These are phyloP conservation scores for Linyphia triangularis DNA, from an alignment of 2,888 invertebrate species.

Conservation along the genomic window DNA sequence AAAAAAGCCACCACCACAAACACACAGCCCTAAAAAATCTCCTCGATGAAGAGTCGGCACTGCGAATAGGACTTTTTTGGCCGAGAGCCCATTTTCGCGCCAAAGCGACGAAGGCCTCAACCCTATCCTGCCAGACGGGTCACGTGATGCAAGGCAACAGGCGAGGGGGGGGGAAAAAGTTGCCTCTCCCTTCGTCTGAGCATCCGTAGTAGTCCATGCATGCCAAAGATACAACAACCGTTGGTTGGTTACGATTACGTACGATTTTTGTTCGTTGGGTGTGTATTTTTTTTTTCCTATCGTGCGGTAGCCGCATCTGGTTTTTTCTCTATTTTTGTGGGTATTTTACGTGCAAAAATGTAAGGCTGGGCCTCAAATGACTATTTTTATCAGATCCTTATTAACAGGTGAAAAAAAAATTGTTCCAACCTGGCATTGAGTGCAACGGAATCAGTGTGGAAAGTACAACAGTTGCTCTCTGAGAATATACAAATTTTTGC, in stretches of 20 bases:
- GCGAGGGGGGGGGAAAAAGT: slow-evolving; percentile 34
- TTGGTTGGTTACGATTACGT: slow-evolving; percentile 41
- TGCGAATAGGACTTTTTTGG: slow-evolving; percentile 66
- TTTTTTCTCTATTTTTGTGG: neutral
- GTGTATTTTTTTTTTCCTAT: neutral
- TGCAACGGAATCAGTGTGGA: no score
- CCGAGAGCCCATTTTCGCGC: slow-evolving; percentile 70
- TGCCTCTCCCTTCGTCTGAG: slow-evolving; percentile 62
- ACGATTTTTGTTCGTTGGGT: slow-evolving; percentile 4
- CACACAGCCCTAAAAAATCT: slow-evolving; percentile 47
- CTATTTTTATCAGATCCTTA: no score
- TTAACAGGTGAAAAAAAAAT: no score
- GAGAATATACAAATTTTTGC: no score
- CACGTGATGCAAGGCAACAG: slow-evolving; percentile 67
- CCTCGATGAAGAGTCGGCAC: slow-evolving; percentile 28
- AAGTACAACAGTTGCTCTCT: no score
- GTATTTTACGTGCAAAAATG: neutral
- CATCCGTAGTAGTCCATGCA: slow-evolving; percentile 69
- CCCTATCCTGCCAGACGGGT: slow-evolving; percentile 75
- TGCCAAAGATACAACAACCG: slow-evolving; percentile 66
- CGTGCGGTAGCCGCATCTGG: slow-evolving; percentile 8
- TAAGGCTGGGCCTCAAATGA: no score
- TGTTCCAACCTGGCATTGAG: no score
- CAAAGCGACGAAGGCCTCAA: slow-evolving; percentile 52
- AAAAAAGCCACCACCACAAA: slow-evolving; percentile 32